Percentiles rank a stretch among this genome's conserved stretches.
phyloP scores from a whole-genome alignment of 1,140 invertebrate genomes.

The Nylanderia fulva region DNA sequence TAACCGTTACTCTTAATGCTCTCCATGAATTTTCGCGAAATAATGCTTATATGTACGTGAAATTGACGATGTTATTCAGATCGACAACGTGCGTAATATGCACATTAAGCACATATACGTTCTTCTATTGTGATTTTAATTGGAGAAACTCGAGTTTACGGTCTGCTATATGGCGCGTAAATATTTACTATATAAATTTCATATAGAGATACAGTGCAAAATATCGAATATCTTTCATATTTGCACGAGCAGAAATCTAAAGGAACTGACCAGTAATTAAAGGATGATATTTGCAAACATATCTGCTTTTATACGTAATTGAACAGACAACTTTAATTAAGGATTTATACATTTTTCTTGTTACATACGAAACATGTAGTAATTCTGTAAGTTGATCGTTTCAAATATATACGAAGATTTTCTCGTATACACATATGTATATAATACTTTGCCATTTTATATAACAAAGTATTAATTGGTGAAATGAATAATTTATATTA shows the following conservation, averaged over 20 bases:
- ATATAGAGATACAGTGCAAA: background rate
- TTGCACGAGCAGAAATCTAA: background rate
- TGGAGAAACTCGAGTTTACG: background rate
- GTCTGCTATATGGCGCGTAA: background rate
- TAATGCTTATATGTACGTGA: background rate
- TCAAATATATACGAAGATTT: background rate
- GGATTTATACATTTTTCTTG: background rate
- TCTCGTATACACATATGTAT: background rate
- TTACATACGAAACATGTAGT: background rate
- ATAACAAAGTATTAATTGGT: background rate
- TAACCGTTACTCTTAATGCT: no score
- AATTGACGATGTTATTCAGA: background rate
- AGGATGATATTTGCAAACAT: background rate
- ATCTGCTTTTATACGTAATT: background rate
- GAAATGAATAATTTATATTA: background rate
- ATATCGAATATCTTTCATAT: background rate
- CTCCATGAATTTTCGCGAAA: background rate
- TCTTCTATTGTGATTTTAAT: constrained; percentile 24
- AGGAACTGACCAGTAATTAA: background rate
- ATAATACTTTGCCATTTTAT: background rate
- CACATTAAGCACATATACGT: background rate
- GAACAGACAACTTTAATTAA: background rate
- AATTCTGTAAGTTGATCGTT: background rate
- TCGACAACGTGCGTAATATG: background rate
- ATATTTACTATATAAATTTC: constrained; percentile 27